Conservation (phyloP, 2,113 vertebrate genomes). For the Verasper variegatus region DNA sequence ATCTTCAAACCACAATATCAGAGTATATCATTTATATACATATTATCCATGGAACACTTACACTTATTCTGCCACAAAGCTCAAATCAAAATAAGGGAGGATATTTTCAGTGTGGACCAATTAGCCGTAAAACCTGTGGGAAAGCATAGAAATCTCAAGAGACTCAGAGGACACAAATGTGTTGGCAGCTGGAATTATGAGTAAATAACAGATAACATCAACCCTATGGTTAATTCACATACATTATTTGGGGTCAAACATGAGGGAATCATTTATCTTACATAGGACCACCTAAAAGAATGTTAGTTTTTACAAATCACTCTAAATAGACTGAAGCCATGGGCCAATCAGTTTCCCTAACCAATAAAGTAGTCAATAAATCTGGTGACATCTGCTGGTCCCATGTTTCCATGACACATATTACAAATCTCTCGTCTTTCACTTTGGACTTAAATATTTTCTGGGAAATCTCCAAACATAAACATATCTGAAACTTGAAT, state of each 20-base stretch:
- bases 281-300: no score
- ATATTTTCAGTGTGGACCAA: slow-evolving; percentile 7
- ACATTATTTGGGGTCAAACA: slow-evolving; percentile 2
- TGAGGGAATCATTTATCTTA: neutral
- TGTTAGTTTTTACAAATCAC: neutral
- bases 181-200: slow-evolving; percentile 6
- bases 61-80: slow-evolving; percentile 17
- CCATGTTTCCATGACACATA: neutral
- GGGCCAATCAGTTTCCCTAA: neutral
- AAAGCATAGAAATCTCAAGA: neutral
- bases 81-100: slow-evolving; percentile 18
- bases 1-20: slow-evolving; percentile 54
- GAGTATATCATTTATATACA: slow-evolving; percentile 56
- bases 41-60: slow-evolving; percentile 27
- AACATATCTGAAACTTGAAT: neutral
- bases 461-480: neutral
- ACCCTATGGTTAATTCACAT: neutral
- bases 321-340: neutral
- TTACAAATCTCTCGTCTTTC: neutral
- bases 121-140: neutral
- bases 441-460: neutral
- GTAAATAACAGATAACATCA: slow-evolving; percentile 7
- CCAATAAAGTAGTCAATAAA: neutral
- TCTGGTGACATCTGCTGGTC: neutral
- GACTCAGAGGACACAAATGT: neutral